A percentile compares a stretch with the other conserved stretches of the same genome.
These are phyloP conservation scores for Pseudomugil tenellus DNA, from an alignment of 2,797 vertebrate species.

Conservation along the genomic window DNA sequence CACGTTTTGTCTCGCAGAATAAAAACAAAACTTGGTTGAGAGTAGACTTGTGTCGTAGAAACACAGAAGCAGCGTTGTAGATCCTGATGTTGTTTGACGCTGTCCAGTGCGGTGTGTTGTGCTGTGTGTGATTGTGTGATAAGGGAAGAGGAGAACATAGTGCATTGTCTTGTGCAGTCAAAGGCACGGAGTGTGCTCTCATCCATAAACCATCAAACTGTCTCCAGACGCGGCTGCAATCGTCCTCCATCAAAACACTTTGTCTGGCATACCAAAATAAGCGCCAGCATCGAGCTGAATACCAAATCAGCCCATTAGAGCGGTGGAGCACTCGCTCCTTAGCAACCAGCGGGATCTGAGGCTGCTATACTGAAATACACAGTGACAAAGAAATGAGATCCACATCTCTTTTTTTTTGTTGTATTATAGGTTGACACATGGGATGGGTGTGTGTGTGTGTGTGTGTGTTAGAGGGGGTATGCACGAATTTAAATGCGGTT, in stretches of 20 bases:
- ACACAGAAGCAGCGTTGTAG: constrained; percentile 59
- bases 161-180: constrained; percentile 90
- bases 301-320: constrained; percentile 99
- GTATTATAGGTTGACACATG: constrained; percentile 66
- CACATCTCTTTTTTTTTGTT: constrained; percentile 57
- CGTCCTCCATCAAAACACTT: constrained; percentile 99
- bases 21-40: constrained; percentile 65
- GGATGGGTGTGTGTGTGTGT: constrained; percentile 27
- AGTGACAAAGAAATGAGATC: constrained; percentile 87
- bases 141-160: constrained; percentile 80
- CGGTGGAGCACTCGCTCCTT: constrained; percentile 94
- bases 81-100: constrained; percentile 79
- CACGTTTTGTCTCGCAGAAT: constrained; percentile 51
- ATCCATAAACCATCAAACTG: constrained; percentile 91
- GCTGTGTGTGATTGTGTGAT: constrained; percentile 76
- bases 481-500: constrained; percentile 69
- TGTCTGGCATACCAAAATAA: constrained; percentile 99
- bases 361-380: constrained; percentile 86
- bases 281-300: constrained; percentile 94
- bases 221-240: constrained; percentile 98
- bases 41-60: constrained; percentile 48
- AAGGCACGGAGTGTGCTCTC: constrained; percentile 93
- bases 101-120: constrained; percentile 73
- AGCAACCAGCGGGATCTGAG: constrained; percentile 94
- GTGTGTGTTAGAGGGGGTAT: constrained; percentile 42